phyloP scores from a whole-genome alignment of 2,888 invertebrate genomes.

The Dicranocentrus wangi region DNA sequence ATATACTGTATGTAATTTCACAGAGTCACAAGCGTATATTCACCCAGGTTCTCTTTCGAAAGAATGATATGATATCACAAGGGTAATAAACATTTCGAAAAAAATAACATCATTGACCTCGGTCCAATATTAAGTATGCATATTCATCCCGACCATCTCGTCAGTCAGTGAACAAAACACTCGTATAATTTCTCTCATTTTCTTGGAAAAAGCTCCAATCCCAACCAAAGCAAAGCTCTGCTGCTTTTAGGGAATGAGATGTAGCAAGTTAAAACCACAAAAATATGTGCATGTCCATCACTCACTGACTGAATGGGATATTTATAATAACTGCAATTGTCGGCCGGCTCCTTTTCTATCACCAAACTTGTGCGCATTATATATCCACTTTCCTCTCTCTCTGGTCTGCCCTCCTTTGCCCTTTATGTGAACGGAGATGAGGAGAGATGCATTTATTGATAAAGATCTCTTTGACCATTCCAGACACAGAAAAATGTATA shows the following conservation, averaged over 20 bases:
- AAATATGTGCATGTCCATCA: background rate
- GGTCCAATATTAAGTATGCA: background rate
- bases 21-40: too few relatives aligned
- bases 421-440: too few relatives aligned
- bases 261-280: background rate
- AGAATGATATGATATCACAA: background rate
- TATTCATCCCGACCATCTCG: background rate
- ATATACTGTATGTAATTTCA: too few relatives aligned
- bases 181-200: background rate
- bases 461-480: slow-evolving; percentile 9
- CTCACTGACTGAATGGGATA: background rate
- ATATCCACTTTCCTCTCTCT: background rate
- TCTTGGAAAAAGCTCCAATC: background rate
- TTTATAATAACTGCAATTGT: background rate
- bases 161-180: background rate
- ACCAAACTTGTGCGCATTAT: slow-evolving; percentile 4
- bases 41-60: background rate
- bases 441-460: slow-evolving; percentile 14
- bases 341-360: background rate
- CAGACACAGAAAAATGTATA: background rate
- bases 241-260: background rate
- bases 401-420: background rate
- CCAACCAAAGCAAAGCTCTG: background rate
- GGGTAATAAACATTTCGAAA: background rate
- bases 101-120: background rate